Conservation (phyloP, 2,888 invertebrate species). For the Amblyjoppa proteus region DNA sequence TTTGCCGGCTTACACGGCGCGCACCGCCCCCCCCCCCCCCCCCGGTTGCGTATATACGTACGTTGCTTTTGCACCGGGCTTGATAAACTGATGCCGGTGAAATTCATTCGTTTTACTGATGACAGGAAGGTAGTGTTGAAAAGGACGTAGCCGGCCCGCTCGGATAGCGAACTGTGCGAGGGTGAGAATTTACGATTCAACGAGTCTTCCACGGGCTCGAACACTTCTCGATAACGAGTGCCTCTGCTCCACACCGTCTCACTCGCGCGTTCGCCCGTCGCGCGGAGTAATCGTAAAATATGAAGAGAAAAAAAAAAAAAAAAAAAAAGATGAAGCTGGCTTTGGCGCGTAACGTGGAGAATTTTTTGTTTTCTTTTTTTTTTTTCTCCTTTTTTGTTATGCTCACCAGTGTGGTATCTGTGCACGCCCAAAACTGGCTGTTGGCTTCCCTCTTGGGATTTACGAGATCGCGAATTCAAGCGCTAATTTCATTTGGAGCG, state of each 20-base stretch:
- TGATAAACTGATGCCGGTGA: slow-evolving; percentile 77
- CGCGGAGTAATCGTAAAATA: background rate
- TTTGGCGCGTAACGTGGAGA: background rate
- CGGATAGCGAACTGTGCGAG: slow-evolving; percentile 56
- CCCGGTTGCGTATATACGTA: slow-evolving; percentile 19
- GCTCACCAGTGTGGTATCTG: background rate
- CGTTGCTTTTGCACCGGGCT: slow-evolving; percentile 27
- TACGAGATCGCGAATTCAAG: background rate
- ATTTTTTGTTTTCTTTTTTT: background rate
- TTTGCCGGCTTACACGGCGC: slow-evolving; percentile 40
- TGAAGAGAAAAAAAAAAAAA: slow-evolving; percentile 7
- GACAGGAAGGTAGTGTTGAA: slow-evolving; percentile 71
- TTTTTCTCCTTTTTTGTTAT: background rate
- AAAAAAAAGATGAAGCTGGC: slow-evolving; percentile 5
- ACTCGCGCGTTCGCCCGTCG: slow-evolving; percentile 7
- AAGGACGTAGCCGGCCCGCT: slow-evolving; percentile 58
- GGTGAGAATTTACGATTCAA: slow-evolving; percentile 73
- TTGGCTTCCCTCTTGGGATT: background rate
- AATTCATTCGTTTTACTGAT: slow-evolving; percentile 78
- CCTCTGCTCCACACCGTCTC: slow-evolving; percentile 8
- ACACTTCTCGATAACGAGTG: slow-evolving; percentile 60
- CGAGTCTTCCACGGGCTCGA: slow-evolving; percentile 53
- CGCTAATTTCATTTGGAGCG: background rate
- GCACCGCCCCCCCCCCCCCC: slow-evolving; percentile 7
- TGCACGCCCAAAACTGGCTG: background rate